Evolutionary conservation across 2,797 vertebrate species (phyloP).

Genomic region (Meda fulgida): DNA sequence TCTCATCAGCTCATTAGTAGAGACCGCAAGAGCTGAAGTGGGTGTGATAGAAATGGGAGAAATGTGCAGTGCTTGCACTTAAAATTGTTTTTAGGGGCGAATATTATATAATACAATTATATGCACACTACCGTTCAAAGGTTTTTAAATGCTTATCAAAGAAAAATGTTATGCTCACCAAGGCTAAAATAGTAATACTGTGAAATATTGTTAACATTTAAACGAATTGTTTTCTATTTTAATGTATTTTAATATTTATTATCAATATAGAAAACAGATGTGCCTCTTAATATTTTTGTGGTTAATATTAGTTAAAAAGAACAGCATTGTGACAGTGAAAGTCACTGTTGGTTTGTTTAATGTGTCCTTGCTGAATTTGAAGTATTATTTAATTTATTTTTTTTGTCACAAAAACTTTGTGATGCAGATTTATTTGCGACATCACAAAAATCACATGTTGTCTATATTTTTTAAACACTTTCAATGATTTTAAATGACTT

Average conservation of each 20-base stretch:
- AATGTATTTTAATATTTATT: background rate
- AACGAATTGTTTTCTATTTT: background rate
- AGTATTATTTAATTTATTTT: background rate
- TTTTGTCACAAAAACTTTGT: background rate
- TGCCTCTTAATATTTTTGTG: background rate
- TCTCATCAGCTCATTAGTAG: background rate
- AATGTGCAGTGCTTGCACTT: background rate
- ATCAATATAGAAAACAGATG: too few species aligned
- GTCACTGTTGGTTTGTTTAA: background rate
- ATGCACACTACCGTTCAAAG: background rate
- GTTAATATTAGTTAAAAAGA: too few species aligned
- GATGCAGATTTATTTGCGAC: background rate
- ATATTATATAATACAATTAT: background rate
- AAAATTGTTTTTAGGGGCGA: background rate
- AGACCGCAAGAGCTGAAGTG: background rate
- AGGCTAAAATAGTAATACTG: background rate
- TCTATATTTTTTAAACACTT: background rate
- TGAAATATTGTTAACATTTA: background rate
- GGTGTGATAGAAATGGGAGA: background rate
- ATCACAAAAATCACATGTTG: background rate
- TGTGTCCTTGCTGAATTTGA: background rate
- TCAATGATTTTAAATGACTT: background rate
- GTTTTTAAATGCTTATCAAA: background rate
- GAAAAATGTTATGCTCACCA: background rate
- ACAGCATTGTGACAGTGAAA: background rate